Percentiles rank a stretch among this genome's conserved stretches.
Conservation (phyloP, 2,797 vertebrate species). For the Trematomus bernacchii region DNA sequence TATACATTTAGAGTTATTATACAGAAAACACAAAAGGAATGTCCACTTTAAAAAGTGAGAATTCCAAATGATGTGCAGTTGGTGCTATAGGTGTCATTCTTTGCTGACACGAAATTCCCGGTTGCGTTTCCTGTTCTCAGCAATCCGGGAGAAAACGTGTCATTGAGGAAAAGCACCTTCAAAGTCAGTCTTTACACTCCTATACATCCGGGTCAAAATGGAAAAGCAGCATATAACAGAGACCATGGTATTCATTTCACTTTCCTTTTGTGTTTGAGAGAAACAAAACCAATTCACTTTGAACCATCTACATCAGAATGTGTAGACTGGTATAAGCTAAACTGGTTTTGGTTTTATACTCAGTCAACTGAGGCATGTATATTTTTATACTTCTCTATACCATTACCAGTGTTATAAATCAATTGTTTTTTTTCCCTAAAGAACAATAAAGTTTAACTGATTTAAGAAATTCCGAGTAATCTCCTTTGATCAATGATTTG, state of each 20-base stretch:
- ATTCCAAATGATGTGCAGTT: not conserved
- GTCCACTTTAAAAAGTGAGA: not conserved
- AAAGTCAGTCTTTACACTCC: not conserved
- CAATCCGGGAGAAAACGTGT: constrained; percentile 99
- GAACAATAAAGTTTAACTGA: constrained; percentile 38
- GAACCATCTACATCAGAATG: not conserved
- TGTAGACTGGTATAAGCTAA: not conserved
- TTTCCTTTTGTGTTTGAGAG: constrained; percentile 9
- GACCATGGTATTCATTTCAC: constrained; percentile 20
- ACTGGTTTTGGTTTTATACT: constrained; percentile 4
- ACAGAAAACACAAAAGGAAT: not conserved
- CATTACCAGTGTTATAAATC: constrained; percentile 8
- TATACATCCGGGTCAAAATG: not conserved
- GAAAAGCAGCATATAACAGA: not conserved
- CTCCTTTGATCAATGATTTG: not conserved
- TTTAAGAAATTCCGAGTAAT: not conserved
- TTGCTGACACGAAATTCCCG: constrained; percentile 98
- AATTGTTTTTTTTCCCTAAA: not conserved
- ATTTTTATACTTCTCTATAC: constrained; percentile 27
- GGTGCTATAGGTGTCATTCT: constrained; percentile 79
- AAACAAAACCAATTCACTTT: constrained; percentile 12
- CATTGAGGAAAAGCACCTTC: constrained; percentile 91
- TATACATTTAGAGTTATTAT: not conserved
- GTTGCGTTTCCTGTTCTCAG: constrained; percentile 86
- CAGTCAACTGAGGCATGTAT: constrained; percentile 15